Evolutionary conservation across 2,797 vertebrate species (phyloP), one percentile per base, ranked within the genome.

Genomic region (Rachycentron canadum): DNA sequence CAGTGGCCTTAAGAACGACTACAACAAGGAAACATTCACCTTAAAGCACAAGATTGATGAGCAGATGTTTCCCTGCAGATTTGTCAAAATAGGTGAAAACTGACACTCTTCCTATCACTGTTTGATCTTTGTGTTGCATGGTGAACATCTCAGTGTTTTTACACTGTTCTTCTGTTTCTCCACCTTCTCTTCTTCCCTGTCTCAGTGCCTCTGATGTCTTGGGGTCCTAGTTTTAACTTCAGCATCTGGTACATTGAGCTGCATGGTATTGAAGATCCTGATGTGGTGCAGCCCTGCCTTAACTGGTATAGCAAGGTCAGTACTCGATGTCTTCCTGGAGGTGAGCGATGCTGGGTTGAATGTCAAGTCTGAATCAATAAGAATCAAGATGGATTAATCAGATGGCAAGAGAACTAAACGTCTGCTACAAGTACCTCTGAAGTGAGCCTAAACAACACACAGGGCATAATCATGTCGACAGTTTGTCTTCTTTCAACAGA

Each of bases 271-370:
- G 98, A 99, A 93, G 97, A 99, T 85, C 98, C 98, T 9, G 98
- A 98, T 69, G 96, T 99, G 83, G 98, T 99, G 81, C 98, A 99
- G 65, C 98, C 98, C 5, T 99, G 98, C 94, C 97, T 99, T 94
- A 98, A 99, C 95, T 99, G 98, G 98, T 99, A 99, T 90, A 99
- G 98, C 94, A 99, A 99, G 97, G 98, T 99, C 94, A 94, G 96
- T 87, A 8, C 17, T 13, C 0, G 11, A 5, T 2, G 21, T 30
- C 8, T 21, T 3, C n/a, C 56, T 66, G 28, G 36, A 45, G 16
- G 1, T 69, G 2, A 13, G 19, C 11, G 45, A 28, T 7, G 2
- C n/a, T 16, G 28, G 14, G 8, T n/a, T 0, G 21, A 49, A 13
- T 25, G 38, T 21, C 25, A 25, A 55, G 53, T 23, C 40, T 28